Percentiles rank a stretch among this genome's conserved stretches.
Evolutionary conservation across 1,140 invertebrate genomes (phyloP).

Genomic region (Drosophila sucinea): DNA sequence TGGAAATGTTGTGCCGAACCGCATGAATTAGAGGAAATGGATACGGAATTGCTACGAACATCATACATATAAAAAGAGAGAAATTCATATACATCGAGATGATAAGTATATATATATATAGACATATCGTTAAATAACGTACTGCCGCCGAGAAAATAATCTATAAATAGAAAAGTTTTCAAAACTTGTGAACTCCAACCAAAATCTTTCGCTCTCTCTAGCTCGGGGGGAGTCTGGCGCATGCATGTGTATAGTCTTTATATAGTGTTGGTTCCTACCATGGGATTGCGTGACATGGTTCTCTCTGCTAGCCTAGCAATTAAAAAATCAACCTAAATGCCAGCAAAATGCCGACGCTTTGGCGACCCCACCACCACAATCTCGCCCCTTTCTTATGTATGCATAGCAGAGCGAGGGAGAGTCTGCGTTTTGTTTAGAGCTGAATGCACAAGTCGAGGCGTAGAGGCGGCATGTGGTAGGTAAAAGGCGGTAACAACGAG

Average conservation of each 20-base stretch:
- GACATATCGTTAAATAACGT: neutral
- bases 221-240: neutral
- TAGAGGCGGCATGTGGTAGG: neutral
- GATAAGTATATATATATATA: neutral
- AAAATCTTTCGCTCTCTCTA: neutral
- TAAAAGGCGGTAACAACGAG: neutral
- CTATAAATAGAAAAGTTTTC: slow-evolving; percentile 25
- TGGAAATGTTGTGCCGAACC: slow-evolving; percentile 47
- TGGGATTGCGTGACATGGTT: slow-evolving; percentile 84
- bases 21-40: slow-evolving; percentile 37
- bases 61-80: neutral
- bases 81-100: too few relatives aligned
- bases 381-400: too few relatives aligned
- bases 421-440: neutral
- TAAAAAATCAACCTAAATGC: slow-evolving; percentile 85
- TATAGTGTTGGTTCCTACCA: slow-evolving; percentile 33
- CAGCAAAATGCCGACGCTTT: slow-evolving; percentile 85
- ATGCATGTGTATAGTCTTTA: slow-evolving; percentile 17
- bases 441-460: neutral
- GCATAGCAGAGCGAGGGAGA: slow-evolving; percentile 1
- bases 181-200: neutral
- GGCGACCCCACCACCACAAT: slow-evolving; percentile 1
- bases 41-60: slow-evolving; percentile 22
- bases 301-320: slow-evolving; percentile 86
- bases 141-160: slow-evolving; percentile 20